These are phyloP conservation scores for Pelosia muscerda DNA, from an alignment of 2,888 invertebrate genomes.

Conservation along the genomic window DNA sequence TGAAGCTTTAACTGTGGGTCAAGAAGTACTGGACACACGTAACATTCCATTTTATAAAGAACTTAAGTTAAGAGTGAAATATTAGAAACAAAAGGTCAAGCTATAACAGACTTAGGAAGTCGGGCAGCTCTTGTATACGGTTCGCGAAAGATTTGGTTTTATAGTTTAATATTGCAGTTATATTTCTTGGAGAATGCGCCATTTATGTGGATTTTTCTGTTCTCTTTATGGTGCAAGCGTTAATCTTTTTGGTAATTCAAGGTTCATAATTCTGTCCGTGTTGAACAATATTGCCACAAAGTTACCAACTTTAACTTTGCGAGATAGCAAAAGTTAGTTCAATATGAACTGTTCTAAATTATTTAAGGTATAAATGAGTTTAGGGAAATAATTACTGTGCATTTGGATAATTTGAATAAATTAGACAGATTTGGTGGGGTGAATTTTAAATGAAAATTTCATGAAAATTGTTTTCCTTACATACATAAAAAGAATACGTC, in stretches of 20 bases:
- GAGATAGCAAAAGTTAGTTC: conserved; percentile 38
- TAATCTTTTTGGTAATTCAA: conserved; percentile 53
- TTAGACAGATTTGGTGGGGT: neutral
- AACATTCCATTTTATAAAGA: conserved; percentile 36
- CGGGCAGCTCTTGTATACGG: conserved; percentile 39
- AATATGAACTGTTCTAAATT: conserved; percentile 19
- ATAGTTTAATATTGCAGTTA: conserved; percentile 68
- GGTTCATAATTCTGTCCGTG: conserved; percentile 39
- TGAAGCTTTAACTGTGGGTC: conserved; percentile 25
- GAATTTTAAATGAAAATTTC: neutral
- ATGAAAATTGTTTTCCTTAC: neutral
- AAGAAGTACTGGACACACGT: conserved; percentile 32
- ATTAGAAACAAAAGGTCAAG: conserved; percentile 27
- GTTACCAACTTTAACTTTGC: conserved; percentile 29
- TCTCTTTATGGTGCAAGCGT: conserved; percentile 50
- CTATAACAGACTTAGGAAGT: conserved; percentile 40
- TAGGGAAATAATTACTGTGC: conserved; percentile 13
- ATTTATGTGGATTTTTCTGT: conserved; percentile 58
- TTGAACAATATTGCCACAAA: conserved; percentile 40
- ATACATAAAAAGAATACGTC: neutral
- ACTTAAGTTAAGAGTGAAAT: conserved; percentile 29
- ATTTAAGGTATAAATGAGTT: conserved; percentile 20
- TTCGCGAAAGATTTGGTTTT: conserved; percentile 60
- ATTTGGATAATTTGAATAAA: conserved; percentile 14
- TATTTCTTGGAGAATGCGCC: conserved; percentile 68